Conservation (phyloP, 2,113 vertebrate genomes). For the Pavo muticus region DNA sequence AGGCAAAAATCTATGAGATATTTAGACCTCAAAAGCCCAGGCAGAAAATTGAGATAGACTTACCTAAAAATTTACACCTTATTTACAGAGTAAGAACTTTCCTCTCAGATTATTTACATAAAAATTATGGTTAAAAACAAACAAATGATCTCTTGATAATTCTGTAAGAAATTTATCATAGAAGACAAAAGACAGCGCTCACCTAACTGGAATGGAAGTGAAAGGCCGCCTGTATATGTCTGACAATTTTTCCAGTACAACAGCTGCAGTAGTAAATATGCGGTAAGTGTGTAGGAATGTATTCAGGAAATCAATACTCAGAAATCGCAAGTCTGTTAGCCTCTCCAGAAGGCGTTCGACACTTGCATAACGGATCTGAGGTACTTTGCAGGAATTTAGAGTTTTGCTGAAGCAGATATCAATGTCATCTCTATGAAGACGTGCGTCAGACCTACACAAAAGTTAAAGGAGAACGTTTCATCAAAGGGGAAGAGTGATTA, state of each 20-base stretch:
- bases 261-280: slow-evolving; percentile 91
- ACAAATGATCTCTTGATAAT: fast-evolving
- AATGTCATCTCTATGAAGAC: slow-evolving; percentile 95
- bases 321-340: slow-evolving; percentile 95
- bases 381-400: slow-evolving; percentile 99
- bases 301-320: slow-evolving; percentile 99
- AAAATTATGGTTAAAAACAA: not conserved
- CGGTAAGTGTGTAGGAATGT: slow-evolving; percentile 99
- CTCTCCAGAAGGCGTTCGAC: slow-evolving; percentile 96
- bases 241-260: slow-evolving; percentile 94
- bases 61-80: not conserved
- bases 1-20: not conserved
- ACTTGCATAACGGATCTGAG: slow-evolving; percentile 96
- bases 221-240: slow-evolving; percentile 98
- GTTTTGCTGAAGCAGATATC: slow-evolving; percentile 99
- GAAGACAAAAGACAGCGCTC: not conserved
- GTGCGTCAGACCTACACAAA: slow-evolving; percentile 89
- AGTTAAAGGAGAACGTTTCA: not conserved
- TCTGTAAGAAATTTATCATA: fast-evolving
- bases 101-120: not conserved
- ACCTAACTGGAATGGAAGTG: slow-evolving; percentile 96
- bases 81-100: not conserved
- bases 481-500: not conserved
- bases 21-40: not conserved
- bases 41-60: not conserved